Evolutionary conservation across 2,113 vertebrate genomes (phyloP).

Genomic region (Muntiacus muntjak): DNA sequence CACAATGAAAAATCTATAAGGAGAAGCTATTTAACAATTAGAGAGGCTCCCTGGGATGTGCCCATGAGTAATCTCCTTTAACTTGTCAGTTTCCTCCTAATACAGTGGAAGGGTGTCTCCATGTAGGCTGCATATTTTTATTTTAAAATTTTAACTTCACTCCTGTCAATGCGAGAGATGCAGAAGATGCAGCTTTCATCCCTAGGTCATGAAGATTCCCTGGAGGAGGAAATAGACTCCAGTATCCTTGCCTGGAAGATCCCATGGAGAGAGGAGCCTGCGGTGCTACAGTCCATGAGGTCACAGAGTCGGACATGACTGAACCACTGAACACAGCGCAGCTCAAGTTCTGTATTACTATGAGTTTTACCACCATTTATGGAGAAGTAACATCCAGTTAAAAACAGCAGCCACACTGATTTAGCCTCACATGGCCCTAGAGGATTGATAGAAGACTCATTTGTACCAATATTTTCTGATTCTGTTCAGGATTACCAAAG

Average conservation of each 20-base stretch:
- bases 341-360: neutral
- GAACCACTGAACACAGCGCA: neutral
- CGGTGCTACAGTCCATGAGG: neutral
- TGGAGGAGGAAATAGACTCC: neutral
- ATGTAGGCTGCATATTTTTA: neutral
- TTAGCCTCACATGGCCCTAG: neutral
- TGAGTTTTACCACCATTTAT: neutral
- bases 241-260: neutral
- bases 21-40: neutral
- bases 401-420: neutral
- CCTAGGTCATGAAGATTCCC: neutral
- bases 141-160: neutral
- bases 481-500: conserved; percentile 28
- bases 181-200: neutral
- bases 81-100: neutral
- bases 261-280: neutral
- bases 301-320: neutral
- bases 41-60: neutral
- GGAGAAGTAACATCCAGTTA: neutral
- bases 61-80: neutral
- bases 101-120: neutral
- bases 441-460: neutral
- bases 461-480: neutral
- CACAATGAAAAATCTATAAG: neutral
- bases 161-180: neutral